These are phyloP conservation scores for Drosophila rhopaloa DNA, from an alignment of 1,140 invertebrate genomes.

Conservation along the genomic window DNA sequence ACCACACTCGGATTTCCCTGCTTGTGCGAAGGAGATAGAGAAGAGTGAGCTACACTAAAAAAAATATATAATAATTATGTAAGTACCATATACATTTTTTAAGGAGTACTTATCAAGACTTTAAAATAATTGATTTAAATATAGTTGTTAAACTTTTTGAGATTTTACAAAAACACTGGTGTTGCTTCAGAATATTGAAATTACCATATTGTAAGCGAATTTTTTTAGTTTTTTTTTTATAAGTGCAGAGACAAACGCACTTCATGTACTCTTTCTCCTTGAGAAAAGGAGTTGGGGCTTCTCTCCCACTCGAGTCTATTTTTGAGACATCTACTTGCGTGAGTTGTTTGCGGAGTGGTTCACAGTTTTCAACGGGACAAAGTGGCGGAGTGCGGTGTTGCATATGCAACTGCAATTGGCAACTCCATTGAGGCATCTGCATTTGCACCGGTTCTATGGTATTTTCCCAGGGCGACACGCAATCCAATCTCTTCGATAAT, in stretches of 20 bases:
- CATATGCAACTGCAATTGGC: conserved; percentile 51
- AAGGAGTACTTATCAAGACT: too few relatives aligned
- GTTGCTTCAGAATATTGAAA: not conserved
- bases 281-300: conserved; percentile 38
- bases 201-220: not conserved
- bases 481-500: conserved; percentile 41
- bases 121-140: too few relatives aligned
- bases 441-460: conserved; percentile 20
- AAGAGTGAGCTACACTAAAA: not conserved
- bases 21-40: conserved; percentile 13
- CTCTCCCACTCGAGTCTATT: conserved; percentile 65
- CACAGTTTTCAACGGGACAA: not conserved
- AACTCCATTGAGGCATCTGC: conserved; percentile 65
- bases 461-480: conserved; percentile 57
- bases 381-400: conserved; percentile 4
- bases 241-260: conserved; percentile 32
- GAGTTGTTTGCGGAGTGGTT: conserved; percentile 30
- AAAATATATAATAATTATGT: too few relatives aligned
- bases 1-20: conserved; percentile 66
- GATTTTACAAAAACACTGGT: not conserved
- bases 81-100: too few relatives aligned
- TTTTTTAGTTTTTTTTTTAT: conserved; percentile 8
- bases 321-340: conserved; percentile 56
- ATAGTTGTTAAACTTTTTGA: not conserved
- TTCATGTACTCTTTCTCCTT: conserved; percentile 33